Percentiles rank a stretch among this genome's conserved stretches.
These are phyloP conservation scores for Amphimedon queenslandica DNA, from an alignment of 37 sponge, comb jelly and placozoan genomes.

Conservation along the genomic window DNA sequence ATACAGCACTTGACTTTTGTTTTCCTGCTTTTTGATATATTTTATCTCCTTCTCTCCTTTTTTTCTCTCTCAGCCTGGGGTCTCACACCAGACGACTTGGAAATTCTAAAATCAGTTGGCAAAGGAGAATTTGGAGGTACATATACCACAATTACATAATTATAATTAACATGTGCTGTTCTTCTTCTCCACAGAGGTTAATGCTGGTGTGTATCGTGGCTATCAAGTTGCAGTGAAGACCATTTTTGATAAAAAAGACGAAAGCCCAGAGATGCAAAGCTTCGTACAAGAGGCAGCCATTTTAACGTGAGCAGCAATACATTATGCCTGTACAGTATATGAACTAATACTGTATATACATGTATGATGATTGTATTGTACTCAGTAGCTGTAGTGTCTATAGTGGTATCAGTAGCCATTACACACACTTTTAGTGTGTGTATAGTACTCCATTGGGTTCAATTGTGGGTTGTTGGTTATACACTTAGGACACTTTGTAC, in stretches of 20 bases:
- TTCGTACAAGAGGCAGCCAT: conserved; percentile 52
- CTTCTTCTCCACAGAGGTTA: conserved; percentile 52
- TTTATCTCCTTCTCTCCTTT: not conserved
- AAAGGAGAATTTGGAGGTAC: conserved; percentile 92
- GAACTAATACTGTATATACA: no score
- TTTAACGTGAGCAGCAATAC: conserved; percentile 67
- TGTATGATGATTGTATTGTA: no score
- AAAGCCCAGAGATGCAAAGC: conserved; percentile 11
- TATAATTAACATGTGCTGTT: not conserved
- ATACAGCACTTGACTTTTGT: no score
- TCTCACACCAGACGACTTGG: conserved; percentile 49
- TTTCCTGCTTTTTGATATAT: not conserved
- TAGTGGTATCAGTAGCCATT: no score
- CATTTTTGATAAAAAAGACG: conserved; percentile 35
- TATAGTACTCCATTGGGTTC: not conserved
- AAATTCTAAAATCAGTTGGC: conserved; percentile 57
- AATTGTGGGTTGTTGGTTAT: no score
- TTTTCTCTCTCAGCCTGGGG: conserved; percentile 65
- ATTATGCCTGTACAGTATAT: not conserved
- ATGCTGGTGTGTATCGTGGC: conserved; percentile 66
- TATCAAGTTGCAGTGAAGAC: conserved; percentile 84
- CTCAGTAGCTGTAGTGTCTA: no score
- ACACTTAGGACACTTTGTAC: no score
- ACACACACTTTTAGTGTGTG: not conserved
- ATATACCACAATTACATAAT: not conserved